Evolutionary conservation across 2,113 vertebrate genomes (phyloP).

Genomic region (Struthidea cinerea): DNA sequence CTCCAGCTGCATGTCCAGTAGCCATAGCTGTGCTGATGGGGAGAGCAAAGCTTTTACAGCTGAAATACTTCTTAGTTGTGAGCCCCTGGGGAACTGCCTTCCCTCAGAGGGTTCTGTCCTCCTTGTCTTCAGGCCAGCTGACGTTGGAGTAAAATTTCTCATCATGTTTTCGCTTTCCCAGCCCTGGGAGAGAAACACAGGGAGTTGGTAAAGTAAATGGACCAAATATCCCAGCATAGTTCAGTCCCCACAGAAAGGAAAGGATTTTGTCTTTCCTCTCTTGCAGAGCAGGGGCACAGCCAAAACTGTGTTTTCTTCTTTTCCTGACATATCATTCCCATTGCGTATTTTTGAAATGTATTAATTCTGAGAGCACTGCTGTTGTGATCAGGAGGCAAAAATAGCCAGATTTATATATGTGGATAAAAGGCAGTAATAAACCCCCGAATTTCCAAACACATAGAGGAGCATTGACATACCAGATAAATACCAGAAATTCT

Average conservation of each 20-base stretch:
- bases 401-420: background rate
- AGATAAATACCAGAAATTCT: slow-evolving; percentile 62
- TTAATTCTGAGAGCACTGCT: background rate
- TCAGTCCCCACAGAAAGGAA: slow-evolving; percentile 1
- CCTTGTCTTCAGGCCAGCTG: slow-evolving; percentile 24
- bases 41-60: background rate
- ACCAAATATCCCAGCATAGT: background rate
- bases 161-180: background rate
- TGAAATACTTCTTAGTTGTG: slow-evolving; percentile 15
- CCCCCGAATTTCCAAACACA: background rate
- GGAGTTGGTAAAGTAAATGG: background rate
- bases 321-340: background rate
- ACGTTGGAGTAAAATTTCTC: slow-evolving; percentile 28
- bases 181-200: background rate
- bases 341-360: background rate
- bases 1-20: background rate
- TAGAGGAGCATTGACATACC: slow-evolving; percentile 55
- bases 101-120: slow-evolving; percentile 34
- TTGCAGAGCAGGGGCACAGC: background rate
- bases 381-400: background rate
- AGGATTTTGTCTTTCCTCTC: background rate
- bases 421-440: slow-evolving; percentile 17
- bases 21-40: background rate
- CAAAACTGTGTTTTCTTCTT: background rate
- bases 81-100: slow-evolving; percentile 34